These are phyloP conservation scores for Helicoverpa zea DNA, from an alignment of 1,140 invertebrate genomes.

Conservation along the genomic window DNA sequence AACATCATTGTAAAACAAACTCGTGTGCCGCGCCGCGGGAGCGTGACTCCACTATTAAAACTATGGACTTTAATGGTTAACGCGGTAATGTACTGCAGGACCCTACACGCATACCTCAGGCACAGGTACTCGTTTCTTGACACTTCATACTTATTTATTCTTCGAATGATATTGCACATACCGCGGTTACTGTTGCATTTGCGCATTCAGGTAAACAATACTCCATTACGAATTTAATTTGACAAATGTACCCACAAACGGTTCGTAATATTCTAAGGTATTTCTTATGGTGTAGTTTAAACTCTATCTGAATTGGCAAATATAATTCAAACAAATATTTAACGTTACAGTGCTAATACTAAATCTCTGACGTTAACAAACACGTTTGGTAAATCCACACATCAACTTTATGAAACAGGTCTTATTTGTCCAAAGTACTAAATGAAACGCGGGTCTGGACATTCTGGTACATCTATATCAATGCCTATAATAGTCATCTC, in stretches of 20 bases:
- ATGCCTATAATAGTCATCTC: not conserved
- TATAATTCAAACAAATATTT: no score
- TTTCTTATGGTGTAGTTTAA: no score
- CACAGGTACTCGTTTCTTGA: slow-evolving; percentile 2
- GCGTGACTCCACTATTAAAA: slow-evolving; percentile 78
- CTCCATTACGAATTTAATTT: not conserved
- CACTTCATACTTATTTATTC: not conserved
- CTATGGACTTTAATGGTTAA: slow-evolving; percentile 52
- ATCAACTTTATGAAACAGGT: not conserved
- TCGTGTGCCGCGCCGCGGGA: slow-evolving; percentile 59
- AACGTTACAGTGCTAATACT: no score
- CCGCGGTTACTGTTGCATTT: not conserved
- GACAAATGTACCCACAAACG: no score
- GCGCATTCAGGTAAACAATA: not conserved
- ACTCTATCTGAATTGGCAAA: no score
- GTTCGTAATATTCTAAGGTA: no score
- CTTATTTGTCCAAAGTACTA: not conserved
- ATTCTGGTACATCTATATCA: slow-evolving; percentile 1
- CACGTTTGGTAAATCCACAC: not conserved
- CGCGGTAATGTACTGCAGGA: slow-evolving; percentile 49
- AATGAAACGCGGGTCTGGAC: not conserved
- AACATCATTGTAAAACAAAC: slow-evolving; percentile 76
- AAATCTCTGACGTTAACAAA: not conserved
- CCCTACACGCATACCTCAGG: slow-evolving; percentile 10
- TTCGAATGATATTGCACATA: not conserved